phyloP scores from a whole-genome alignment of 2,888 invertebrate genomes.

The Axea sp. region DNA sequence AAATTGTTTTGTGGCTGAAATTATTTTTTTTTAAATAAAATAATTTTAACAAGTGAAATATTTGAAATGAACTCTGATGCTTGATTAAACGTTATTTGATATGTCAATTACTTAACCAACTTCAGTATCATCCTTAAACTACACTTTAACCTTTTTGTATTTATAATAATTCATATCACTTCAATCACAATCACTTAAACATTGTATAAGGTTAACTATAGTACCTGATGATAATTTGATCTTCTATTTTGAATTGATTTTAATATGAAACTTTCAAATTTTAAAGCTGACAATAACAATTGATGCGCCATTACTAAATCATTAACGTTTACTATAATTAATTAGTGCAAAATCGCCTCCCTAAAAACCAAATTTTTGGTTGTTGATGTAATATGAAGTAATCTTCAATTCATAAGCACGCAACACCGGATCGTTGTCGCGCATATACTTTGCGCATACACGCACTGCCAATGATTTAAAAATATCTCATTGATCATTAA shows the following conservation, averaged over 20 bases:
- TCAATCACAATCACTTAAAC: slow-evolving; percentile 64
- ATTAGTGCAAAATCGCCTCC: not conserved
- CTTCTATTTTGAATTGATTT: slow-evolving; percentile 77
- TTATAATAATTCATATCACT: no score
- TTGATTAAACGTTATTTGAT: no score
- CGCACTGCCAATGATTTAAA: slow-evolving; percentile 12
- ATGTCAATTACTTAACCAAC: no score
- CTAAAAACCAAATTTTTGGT: slow-evolving; percentile 5
- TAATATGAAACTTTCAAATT: slow-evolving; percentile 81
- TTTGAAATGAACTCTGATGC: no score
- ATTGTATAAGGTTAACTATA: slow-evolving; percentile 71
- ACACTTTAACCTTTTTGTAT: no score
- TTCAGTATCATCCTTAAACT: no score
- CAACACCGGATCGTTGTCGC: slow-evolving; percentile 16
- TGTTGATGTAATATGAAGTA: slow-evolving; percentile 42
- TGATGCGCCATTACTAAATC: slow-evolving; percentile 82
- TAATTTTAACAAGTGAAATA: no score
- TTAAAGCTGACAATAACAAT: slow-evolving; percentile 82
- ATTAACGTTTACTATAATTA: slow-evolving; percentile 52
- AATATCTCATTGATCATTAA: no score
- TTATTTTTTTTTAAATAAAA: no score
- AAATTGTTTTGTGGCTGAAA: no score
- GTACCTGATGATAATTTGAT: slow-evolving; percentile 71
- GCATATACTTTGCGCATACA: slow-evolving; percentile 15
- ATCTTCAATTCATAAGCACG: not conserved